Base-by-base conservation (phyloP, 2,888 invertebrate genomes). In the Schrankia costaestrigalis region DNA sequence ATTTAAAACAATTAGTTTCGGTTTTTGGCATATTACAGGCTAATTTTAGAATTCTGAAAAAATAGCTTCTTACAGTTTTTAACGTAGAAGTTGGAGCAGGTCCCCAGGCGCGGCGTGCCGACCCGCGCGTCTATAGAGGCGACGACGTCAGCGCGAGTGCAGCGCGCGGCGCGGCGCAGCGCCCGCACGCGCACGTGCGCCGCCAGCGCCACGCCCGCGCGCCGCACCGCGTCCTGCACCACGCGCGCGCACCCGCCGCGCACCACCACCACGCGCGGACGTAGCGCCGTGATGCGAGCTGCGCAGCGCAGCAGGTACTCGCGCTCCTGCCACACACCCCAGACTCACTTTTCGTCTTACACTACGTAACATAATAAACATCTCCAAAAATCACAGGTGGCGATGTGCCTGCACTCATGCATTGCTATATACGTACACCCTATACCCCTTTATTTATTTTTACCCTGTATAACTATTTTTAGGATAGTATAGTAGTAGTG, bases 71-170 rank as follows among this genome's bases (percentile, higher is more conserved):
- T 39, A 74, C 89, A 89, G 34, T 80, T 83, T 47, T 91, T 89
- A 9, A 96, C 90, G 57, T 94, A 94, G 79, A 98, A 98, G 47
- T 91, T 90, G 57, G 93, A 91, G 68, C 97, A 97, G 11, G 92
- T 91, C 3, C 98, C 99, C 8, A 98, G 89, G 40, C 92, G 90
- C 0, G 97, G 95, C 59, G 91, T 89, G 0, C 93, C 93, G 43
- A 95, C 93, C 43, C 96, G 92, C 0, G 97, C 95, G 71, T 98
- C 98, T 6, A 98, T 92, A 2, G 96, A 95, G 7, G 93, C 90
- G 3, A 97, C 92, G 24, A 97, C 90, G 60, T 95, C 95, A 1
- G 97, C 97, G 52, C 94, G 91, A 0, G 95, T 92, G 44, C 94
- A 94, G 89, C 52, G 96, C 70, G 99, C 91, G 2, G 97, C 93